phyloP scores from a whole-genome alignment of 2,113 vertebrate species.

The Corydoras sp. region DNA sequence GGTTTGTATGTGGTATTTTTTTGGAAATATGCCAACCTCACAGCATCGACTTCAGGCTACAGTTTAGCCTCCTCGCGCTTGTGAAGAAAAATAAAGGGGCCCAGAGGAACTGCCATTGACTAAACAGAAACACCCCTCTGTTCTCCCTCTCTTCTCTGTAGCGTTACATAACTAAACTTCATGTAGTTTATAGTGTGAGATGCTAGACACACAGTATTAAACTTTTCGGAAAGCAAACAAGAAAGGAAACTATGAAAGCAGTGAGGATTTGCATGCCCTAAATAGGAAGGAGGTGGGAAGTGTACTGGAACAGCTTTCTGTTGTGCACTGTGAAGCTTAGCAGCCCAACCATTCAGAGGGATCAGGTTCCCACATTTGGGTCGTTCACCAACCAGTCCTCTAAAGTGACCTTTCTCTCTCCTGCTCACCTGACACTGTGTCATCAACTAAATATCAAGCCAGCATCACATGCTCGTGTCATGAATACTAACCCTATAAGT shows the following conservation, averaged over 20 bases:
- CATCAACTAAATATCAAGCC: conserved; percentile 16
- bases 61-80: no score
- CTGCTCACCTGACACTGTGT: conserved; percentile 2
- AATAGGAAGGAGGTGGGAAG: not conserved
- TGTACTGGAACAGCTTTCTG: conserved; percentile 8
- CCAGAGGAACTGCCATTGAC: not conserved
- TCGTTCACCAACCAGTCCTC: not conserved
- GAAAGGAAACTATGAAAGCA: not conserved
- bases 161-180: not conserved
- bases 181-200: not conserved
- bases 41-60: no score
- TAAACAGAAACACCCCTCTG: not conserved
- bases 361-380: conserved; percentile 20
- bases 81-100: no score
- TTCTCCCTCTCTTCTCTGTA: not conserved
- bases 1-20: no score
- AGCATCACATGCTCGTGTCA: conserved; percentile 31
- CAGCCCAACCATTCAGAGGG: conserved; percentile 6
- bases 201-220: no score
- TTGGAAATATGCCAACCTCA: no score
- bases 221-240: not conserved
- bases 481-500: no score
- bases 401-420: conserved; percentile 6
- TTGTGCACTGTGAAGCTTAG: not conserved
- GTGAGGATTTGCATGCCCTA: conserved; percentile 1